Percentiles rank a stretch among this genome's conserved stretches.
Evolutionary conservation across 2,113 vertebrate species (phyloP).

Genomic region (Athene noctua): DNA sequence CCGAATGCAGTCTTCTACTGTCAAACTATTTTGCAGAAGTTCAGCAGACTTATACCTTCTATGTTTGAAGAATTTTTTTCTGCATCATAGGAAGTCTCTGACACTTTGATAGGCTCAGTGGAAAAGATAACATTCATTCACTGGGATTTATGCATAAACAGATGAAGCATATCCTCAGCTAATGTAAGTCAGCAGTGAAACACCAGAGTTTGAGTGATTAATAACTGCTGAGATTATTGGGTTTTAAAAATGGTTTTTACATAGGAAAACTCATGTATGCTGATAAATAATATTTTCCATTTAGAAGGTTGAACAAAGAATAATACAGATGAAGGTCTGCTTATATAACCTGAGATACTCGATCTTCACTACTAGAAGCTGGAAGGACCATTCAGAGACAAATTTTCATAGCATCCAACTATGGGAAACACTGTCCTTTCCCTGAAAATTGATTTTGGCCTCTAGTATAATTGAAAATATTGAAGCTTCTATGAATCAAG

Average conservation of each 20-base stretch:
- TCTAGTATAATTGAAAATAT: neutral
- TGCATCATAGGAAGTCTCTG: neutral
- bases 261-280: neutral
- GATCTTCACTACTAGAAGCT: neutral
- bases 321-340: neutral
- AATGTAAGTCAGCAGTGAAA: conserved; percentile 9
- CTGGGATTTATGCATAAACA: neutral
- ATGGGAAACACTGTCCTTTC: neutral
- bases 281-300: neutral
- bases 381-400: neutral
- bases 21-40: conserved; percentile 35
- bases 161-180: neutral
- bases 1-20: neutral
- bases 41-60: conserved; percentile 22
- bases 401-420: neutral
- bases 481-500: neutral
- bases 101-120: conserved; percentile 28
- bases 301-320: neutral
- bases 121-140: neutral
- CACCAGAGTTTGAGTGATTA: neutral
- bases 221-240: neutral
- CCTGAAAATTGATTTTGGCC: neutral
- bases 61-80: conserved; percentile 12
- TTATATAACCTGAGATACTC: neutral
- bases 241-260: neutral